A percentile compares a stretch with the other conserved stretches of the same genome.
Evolutionary conservation across 2,888 invertebrate genomes (phyloP).

Genomic region (Ptycholaimellus sp.): DNA sequence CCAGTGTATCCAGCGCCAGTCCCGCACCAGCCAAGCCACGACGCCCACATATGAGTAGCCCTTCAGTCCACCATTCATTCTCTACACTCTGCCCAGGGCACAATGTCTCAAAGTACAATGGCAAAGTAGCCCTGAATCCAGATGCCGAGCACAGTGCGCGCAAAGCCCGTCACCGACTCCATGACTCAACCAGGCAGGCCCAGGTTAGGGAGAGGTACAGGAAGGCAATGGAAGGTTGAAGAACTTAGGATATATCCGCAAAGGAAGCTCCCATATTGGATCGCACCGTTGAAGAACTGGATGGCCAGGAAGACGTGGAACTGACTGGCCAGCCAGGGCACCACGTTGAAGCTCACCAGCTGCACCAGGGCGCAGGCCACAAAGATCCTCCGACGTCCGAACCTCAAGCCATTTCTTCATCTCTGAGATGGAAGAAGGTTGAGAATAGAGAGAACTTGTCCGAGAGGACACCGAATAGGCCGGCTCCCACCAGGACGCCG

Average conservation of each 20-base stretch:
- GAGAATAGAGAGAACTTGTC: background rate
- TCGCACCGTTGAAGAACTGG: background rate
- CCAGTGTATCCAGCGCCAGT: constrained; percentile 4
- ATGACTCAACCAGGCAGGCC: background rate
- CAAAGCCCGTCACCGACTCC: constrained; percentile 6
- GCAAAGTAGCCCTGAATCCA: constrained; percentile 4
- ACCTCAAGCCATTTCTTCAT: background rate
- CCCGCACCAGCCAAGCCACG: constrained; percentile 4
- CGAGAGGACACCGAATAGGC: background rate
- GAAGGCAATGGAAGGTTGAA: background rate
- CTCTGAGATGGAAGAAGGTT: background rate
- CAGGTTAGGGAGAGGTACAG: background rate
- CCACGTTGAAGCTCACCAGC: background rate
- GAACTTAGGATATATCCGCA: background rate
- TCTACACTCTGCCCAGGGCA: no score
- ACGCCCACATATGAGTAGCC: constrained; percentile 4
- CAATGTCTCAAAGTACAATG: background rate
- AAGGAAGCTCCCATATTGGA: background rate
- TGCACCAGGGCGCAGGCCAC: background rate
- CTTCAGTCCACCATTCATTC: background rate
- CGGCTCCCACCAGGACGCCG: background rate
- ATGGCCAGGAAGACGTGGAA: background rate
- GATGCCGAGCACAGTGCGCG: constrained; percentile 6
- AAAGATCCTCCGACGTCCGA: background rate
- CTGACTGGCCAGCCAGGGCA: background rate